These are phyloP conservation scores for Glyphotaelius pellucidus DNA, from an alignment of 2,888 invertebrate genomes.

Conservation along the genomic window DNA sequence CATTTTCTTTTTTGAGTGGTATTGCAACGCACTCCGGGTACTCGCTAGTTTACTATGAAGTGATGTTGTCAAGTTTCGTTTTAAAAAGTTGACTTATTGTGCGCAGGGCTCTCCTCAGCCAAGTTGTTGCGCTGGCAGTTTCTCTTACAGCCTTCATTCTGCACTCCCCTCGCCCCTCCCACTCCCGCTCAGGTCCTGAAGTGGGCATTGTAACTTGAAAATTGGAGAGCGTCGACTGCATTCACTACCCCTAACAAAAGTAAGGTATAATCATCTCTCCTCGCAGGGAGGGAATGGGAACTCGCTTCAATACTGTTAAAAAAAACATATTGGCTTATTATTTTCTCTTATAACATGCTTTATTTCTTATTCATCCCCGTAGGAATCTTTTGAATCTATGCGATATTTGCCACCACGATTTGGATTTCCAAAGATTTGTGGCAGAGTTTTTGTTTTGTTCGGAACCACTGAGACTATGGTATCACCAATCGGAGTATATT, in stretches of 20 bases:
- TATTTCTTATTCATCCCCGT: background rate
- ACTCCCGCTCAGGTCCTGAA: slow-evolving; percentile 39
- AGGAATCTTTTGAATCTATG: background rate
- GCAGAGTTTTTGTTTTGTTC: too few species aligned
- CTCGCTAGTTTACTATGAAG: too few species aligned
- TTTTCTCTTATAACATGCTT: background rate
- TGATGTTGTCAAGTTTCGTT: too few species aligned
- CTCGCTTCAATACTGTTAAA: background rate
- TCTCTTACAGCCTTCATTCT: background rate
- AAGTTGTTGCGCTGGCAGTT: background rate
- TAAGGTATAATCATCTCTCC: slow-evolving; percentile 56
- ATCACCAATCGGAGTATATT: too few species aligned
- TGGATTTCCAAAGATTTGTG: too few species aligned
- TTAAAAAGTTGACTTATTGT: background rate
- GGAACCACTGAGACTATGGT: too few species aligned
- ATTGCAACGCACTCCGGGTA: too few species aligned
- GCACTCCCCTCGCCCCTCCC: background rate
- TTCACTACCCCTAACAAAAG: slow-evolving; percentile 60
- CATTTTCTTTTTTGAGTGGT: too few species aligned
- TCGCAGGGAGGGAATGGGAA: background rate
- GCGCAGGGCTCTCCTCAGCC: background rate
- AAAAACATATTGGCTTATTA: background rate
- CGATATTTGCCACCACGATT: background rate
- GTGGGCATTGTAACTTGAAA: slow-evolving; percentile 63
- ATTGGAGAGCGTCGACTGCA: slow-evolving; percentile 60